Evolutionary conservation across 2,797 vertebrate species (phyloP).

Genomic region (Chromis chromis): DNA sequence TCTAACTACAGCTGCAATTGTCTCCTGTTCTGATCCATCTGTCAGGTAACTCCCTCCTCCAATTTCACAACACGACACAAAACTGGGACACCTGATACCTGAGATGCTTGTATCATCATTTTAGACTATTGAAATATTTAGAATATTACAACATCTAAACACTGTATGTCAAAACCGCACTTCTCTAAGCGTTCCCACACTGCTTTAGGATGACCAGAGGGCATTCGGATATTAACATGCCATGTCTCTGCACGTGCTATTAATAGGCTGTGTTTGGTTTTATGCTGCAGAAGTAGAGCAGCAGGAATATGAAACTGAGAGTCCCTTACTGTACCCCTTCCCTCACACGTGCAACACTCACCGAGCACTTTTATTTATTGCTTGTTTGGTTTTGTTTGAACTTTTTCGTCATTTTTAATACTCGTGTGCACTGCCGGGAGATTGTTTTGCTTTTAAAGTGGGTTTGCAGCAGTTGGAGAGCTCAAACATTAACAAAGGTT

Average conservation of each 20-base stretch:
- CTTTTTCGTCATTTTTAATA: not conserved
- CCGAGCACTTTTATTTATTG: not conserved
- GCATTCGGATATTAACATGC: not conserved
- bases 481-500: not conserved
- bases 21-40: too few species aligned
- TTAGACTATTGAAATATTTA: not conserved
- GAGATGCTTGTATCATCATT: not conserved
- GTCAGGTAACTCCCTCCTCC: not conserved
- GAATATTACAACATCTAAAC: not conserved
- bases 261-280: conserved; percentile 51
- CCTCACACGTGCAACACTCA: conserved; percentile 15
- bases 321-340: conserved; percentile 21
- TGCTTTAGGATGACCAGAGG: not conserved
- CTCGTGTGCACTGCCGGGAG: not conserved
- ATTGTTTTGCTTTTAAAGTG: not conserved
- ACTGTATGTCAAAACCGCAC: too few species aligned
- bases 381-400: not conserved
- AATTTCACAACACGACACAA: conserved; percentile 35
- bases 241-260: conserved; percentile 36
- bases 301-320: conserved; percentile 23
- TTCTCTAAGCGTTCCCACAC: too few species aligned
- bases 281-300: conserved; percentile 45
- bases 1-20: not conserved
- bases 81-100: not conserved
- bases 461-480: not conserved